Evolutionary conservation across 2,113 vertebrate species (phyloP).

Genomic region (Ochotona curzoniae): DNA sequence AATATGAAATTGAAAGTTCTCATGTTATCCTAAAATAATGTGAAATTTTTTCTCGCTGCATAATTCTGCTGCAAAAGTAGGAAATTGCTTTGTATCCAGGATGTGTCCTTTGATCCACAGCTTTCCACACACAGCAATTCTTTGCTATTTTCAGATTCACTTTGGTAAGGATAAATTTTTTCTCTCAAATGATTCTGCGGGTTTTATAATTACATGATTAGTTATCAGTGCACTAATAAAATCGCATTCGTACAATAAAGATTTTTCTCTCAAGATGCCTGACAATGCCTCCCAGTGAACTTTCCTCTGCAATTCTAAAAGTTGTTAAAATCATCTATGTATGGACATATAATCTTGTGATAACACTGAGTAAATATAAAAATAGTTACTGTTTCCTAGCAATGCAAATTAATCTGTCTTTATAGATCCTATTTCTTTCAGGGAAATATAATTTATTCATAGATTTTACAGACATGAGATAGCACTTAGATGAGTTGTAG

Average conservation of each 20-base stretch:
- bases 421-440: not conserved
- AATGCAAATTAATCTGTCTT: not conserved
- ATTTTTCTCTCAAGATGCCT: conserved; percentile 50
- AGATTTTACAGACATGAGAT: not conserved
- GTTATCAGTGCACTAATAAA: conserved; percentile 49
- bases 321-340: conserved; percentile 48
- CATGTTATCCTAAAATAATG: conserved; percentile 77
- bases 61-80: conserved; percentile 69
- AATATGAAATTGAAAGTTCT: conserved; percentile 76
- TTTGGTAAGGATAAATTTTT: conserved; percentile 77
- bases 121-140: conserved; percentile 53
- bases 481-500: not conserved
- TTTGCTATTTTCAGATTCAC: conserved; percentile 69
- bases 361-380: conserved; percentile 51
- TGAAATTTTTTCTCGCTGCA: conserved; percentile 66
- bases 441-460: not conserved
- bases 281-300: not conserved
- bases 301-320: conserved; percentile 37
- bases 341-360: not conserved
- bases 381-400: conserved; percentile 8
- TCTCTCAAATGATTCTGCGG: conserved; percentile 70
- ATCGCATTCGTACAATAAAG: conserved; percentile 62
- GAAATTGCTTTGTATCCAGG: conserved; percentile 66
- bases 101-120: conserved; percentile 70
- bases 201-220: conserved; percentile 74